Conservation (phyloP, 2,797 vertebrate genomes). For the Tamandua tetradactyla region DNA sequence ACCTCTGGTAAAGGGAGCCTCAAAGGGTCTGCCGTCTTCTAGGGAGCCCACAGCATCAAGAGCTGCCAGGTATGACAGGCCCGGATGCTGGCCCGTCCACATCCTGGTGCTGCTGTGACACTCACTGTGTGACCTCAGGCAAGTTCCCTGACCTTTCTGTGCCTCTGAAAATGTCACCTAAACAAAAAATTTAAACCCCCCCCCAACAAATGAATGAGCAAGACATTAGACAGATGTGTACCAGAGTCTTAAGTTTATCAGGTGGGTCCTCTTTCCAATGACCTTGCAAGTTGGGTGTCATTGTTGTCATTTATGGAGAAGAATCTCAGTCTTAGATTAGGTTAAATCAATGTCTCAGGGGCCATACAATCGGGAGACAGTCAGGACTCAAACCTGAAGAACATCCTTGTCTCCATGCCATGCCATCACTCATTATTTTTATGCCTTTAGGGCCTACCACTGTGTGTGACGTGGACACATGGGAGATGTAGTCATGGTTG, state of each 20-base stretch:
- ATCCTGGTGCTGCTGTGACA: background rate
- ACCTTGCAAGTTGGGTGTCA: background rate
- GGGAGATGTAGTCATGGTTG: background rate
- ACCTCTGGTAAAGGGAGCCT: background rate
- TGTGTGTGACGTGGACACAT: too few species aligned
- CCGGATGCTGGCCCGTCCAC: background rate
- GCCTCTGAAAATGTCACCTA: background rate
- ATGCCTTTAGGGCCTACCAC: background rate
- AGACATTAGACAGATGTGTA: fast-evolving
- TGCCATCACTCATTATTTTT: background rate
- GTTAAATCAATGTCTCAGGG: too few species aligned
- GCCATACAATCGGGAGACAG: background rate
- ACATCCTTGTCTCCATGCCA: background rate
- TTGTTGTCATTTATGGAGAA: background rate
- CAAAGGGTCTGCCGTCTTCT: background rate
- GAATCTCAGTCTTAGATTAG: background rate
- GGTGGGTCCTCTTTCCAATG: background rate
- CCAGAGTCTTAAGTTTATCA: background rate
- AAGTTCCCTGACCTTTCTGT: background rate
- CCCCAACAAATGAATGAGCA: background rate
- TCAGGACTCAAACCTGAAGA: background rate
- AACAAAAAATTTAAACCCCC: background rate
- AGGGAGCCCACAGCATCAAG: background rate
- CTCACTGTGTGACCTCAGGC: background rate
- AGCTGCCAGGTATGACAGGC: background rate